Evolutionary conservation across 1,140 invertebrate species (phyloP), one percentile per base, ranked within the genome.

Genomic region (Diuraphis noxia): DNA sequence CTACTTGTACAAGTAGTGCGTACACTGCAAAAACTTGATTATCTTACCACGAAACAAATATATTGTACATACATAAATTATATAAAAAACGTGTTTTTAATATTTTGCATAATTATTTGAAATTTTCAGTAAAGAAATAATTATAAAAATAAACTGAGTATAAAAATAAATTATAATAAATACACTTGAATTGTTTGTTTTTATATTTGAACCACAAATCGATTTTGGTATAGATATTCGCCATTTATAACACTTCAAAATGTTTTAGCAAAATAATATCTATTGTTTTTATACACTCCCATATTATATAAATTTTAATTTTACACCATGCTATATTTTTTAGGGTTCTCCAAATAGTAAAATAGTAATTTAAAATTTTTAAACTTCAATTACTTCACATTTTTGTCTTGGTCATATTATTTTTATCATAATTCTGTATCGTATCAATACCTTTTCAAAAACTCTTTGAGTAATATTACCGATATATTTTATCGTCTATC

Each of bases 391-490:
- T 81, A 81, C 21, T 86, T 88, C 25, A 36, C 8, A 88, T 56
- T 38, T 40, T 43, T 46, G n/a, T n/a, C 17, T 52, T 72, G 10
- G 49, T 63, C 38, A 38, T 63, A 43, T 34, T 41, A 41, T 88
- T 41, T 88, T 72, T 88, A 63, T 63, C 72, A 49, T 49, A 52
- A 86, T 46, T 36, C 21, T 49, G 23, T 85, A 85, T 30, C 82
- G 23, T 87, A 38, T 88, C 52, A 41, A 72, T n/a, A 77, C 25
- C 3, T 36, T 52, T 72, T 88, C 38, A 72, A 72, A 88, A 79
- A 46, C 56, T 90, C 30, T 90, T 90, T 90, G 63, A 79, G 40
- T 90, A 43, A 79, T 90, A 36, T 46, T 17, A 25, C n/a, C 88
- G 19, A 43, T 79, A 46, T 79, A 43, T 43, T 72, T 90, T 89